Evolutionary conservation across 2,797 vertebrate species (phyloP).

Genomic region (Remorina albescens): DNA sequence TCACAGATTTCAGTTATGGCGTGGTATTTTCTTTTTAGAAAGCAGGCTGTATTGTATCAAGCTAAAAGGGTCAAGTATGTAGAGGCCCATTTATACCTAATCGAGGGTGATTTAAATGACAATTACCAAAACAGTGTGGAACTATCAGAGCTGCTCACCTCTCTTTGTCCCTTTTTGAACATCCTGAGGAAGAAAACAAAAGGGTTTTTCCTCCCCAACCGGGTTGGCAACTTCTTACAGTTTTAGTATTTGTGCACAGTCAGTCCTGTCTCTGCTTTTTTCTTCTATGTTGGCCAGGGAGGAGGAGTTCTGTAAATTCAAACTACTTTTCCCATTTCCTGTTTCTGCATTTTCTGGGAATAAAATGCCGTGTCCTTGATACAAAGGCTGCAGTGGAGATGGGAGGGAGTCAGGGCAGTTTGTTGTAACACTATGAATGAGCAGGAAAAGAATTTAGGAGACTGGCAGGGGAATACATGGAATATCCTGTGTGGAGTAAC

Average conservation of each 20-base stretch:
- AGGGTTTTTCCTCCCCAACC: constrained; percentile 35
- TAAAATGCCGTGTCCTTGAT: constrained; percentile 53
- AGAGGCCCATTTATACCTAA: constrained; percentile 24
- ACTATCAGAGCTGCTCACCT: constrained; percentile 7
- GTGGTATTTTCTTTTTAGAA: constrained; percentile 13
- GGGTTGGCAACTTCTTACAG: constrained; percentile 51
- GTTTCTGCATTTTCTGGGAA: constrained; percentile 61
- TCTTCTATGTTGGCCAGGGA: constrained; percentile 48
- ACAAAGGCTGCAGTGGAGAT: constrained; percentile 40
- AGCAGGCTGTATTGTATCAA: constrained; percentile 6
- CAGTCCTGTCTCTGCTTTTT: constrained; percentile 36
- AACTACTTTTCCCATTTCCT: constrained; percentile 64
- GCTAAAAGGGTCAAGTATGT: constrained; percentile 17
- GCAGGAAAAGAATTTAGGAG: constrained; percentile 61
- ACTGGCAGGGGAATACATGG: constrained; percentile 37
- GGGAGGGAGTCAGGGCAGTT: constrained; percentile 17
- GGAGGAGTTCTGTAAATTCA: constrained; percentile 59
- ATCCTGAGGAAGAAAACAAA: constrained; percentile 8
- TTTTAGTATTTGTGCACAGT: constrained; percentile 36
- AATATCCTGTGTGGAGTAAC: constrained; percentile 55
- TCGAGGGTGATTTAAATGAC: constrained; percentile 19
- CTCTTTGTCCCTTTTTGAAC: constrained; percentile 10
- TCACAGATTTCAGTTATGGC: constrained; percentile 34
- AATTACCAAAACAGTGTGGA: not conserved
- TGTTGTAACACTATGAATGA: constrained; percentile 68